Evolutionary conservation across 2,888 invertebrate genomes (phyloP).

Genomic region (Matsumyia berberina): DNA sequence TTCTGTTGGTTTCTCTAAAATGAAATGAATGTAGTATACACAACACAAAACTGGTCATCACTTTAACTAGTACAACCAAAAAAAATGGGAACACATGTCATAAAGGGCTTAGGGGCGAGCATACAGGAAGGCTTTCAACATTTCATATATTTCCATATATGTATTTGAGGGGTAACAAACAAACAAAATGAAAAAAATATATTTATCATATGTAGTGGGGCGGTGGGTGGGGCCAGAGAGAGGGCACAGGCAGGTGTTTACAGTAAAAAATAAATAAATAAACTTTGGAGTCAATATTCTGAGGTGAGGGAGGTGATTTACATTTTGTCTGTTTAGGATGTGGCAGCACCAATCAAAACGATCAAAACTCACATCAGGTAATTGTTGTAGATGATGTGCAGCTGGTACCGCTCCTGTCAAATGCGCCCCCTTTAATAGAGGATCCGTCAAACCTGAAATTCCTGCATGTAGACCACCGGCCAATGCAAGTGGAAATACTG

Average conservation of each 20-base stretch:
- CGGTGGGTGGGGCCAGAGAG: slow-evolving; percentile 23
- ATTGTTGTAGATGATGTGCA: slow-evolving; percentile 85
- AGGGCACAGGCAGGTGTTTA: slow-evolving; percentile 49
- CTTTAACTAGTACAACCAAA: slow-evolving; percentile 22
- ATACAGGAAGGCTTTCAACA: slow-evolving; percentile 39
- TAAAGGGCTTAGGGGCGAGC: slow-evolving; percentile 4
- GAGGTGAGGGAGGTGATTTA: slow-evolving; percentile 60
- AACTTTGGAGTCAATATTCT: slow-evolving; percentile 73
- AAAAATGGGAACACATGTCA: slow-evolving; percentile 23
- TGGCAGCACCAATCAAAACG: slow-evolving; percentile 82
- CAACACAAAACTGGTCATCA: slow-evolving; percentile 15
- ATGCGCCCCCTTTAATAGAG: slow-evolving; percentile 85
- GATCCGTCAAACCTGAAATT: slow-evolving; percentile 85
- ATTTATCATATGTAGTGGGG: slow-evolving; percentile 31
- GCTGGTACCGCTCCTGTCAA: slow-evolving; percentile 84
- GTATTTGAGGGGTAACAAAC: slow-evolving; percentile 30
- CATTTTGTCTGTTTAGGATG: slow-evolving; percentile 55
- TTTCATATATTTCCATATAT: slow-evolving; percentile 19
- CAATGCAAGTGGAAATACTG: slow-evolving; percentile 85
- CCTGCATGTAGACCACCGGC: slow-evolving; percentile 85
- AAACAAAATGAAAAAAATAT: slow-evolving; percentile 37
- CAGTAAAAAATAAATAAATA: slow-evolving; percentile 78
- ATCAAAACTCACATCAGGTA: slow-evolving; percentile 85
- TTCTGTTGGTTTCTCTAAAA: not conserved
- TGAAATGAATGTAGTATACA: slow-evolving; percentile 24